Evolutionary conservation across 2,888 invertebrate genomes (phyloP).

Genomic region (Brassicogethes aeneus): DNA sequence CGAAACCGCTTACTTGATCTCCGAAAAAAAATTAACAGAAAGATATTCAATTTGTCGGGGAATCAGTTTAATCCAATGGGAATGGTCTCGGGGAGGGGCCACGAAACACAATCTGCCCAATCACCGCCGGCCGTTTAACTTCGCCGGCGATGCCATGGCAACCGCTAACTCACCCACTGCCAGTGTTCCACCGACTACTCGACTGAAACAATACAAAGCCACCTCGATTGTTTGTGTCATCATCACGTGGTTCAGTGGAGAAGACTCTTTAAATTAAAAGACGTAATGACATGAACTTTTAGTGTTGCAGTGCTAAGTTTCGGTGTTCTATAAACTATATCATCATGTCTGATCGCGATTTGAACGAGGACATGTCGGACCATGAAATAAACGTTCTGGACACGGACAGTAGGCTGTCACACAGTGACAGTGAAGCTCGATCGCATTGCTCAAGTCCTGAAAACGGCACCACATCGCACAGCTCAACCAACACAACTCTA

Average conservation of each 20-base stretch:
- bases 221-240: not conserved
- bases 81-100: conserved; percentile 36
- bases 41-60: conserved; percentile 42
- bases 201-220: conserved; percentile 11
- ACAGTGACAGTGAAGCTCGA: conserved; percentile 51
- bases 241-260: too few species aligned
- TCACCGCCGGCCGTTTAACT: conserved; percentile 33
- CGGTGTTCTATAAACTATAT: not conserved
- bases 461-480: conserved; percentile 40
- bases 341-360: conserved; percentile 39
- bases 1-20: conserved; percentile 31
- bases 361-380: conserved; percentile 46
- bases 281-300: not conserved
- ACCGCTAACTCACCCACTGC: conserved; percentile 33
- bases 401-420: conserved; percentile 55
- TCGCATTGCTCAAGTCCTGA: conserved; percentile 43
- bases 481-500: conserved; percentile 48
- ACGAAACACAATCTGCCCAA: conserved; percentile 35
- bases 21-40: conserved; percentile 40
- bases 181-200: conserved; percentile 32
- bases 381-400: conserved; percentile 60
- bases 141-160: conserved; percentile 39
- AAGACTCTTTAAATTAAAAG: too few species aligned
- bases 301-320: not conserved
- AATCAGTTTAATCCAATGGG: conserved; percentile 44